A percentile compares a stretch with the other conserved stretches of the same genome.
These are phyloP conservation scores for Drosophila paranaensis DNA, from an alignment of 2,888 invertebrate genomes.

Conservation along the genomic window DNA sequence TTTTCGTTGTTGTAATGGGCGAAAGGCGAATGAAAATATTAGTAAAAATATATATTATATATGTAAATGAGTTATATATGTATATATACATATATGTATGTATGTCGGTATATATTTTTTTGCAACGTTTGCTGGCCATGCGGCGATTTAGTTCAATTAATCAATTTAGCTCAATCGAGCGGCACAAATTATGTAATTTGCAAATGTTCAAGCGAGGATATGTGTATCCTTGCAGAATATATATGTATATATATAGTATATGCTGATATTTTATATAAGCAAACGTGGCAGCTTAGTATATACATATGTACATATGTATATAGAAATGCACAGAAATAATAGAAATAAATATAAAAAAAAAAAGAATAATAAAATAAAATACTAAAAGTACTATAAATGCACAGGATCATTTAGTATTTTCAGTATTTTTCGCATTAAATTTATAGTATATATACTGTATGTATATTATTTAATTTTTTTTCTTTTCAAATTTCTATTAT, in stretches of 20 bases:
- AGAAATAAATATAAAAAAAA: too few species aligned
- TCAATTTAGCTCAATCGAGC: conserved; percentile 15
- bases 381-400: too few species aligned
- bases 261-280: not conserved
- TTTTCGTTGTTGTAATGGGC: conserved; percentile 26
- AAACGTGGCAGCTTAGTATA: conserved; percentile 6
- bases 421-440: too few species aligned
- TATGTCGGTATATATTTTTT: conserved; percentile 2
- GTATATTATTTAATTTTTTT: not conserved
- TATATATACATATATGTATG: not conserved
- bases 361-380: too few species aligned
- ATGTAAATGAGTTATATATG: not conserved
- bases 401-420: too few species aligned
- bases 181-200: conserved; percentile 51
- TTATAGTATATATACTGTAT: not conserved
- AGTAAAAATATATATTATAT: not conserved
- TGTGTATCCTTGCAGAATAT: conserved; percentile 4
- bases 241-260: not conserved
- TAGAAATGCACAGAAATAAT: too few species aligned
- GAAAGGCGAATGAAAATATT: conserved; percentile 24
- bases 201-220: not conserved
- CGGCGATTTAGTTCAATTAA: conserved; percentile 16
- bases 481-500: not conserved
- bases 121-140: conserved; percentile 19
- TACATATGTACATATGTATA: not conserved